A percentile compares a stretch with the other conserved stretches of the same genome.
These are phyloP conservation scores for Glaucomys volans DNA, from an alignment of 2,113 vertebrate species.

Conservation along the genomic window DNA sequence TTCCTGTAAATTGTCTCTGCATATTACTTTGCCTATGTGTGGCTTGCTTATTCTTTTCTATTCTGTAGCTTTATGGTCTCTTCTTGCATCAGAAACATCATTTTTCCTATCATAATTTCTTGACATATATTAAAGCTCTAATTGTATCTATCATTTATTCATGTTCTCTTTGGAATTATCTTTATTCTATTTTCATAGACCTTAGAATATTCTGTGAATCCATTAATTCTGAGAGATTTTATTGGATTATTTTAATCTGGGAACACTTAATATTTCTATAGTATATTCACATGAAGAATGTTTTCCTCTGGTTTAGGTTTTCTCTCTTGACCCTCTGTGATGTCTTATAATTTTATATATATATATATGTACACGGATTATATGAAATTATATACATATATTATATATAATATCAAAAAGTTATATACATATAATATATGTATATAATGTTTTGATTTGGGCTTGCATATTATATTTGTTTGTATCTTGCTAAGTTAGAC, in stretches of 20 bases:
- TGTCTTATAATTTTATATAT: neutral
- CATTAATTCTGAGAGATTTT: neutral
- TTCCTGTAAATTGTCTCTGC: neutral
- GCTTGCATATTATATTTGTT: neutral
- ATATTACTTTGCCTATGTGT: neutral
- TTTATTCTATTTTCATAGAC: neutral
- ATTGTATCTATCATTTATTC: neutral
- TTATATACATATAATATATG: too few species aligned
- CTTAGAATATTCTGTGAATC: neutral
- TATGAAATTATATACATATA: too few species aligned
- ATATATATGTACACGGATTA: too few species aligned
- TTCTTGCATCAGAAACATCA: neutral
- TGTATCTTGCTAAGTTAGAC: neutral
- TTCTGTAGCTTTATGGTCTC: neutral
- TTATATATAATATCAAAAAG: too few species aligned
- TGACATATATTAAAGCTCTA: neutral
- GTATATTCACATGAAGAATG: neutral
- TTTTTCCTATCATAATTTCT: conserved; percentile 27
- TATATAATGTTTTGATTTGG: neutral
- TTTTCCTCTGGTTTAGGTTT: neutral
- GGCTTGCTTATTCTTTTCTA: neutral
- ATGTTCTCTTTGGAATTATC: neutral
- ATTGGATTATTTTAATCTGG: neutral
- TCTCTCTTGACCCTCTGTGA: neutral
- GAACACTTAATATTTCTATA: neutral